phyloP scores from a whole-genome alignment of 2,797 vertebrate species.

The Anguilla megastoma region DNA sequence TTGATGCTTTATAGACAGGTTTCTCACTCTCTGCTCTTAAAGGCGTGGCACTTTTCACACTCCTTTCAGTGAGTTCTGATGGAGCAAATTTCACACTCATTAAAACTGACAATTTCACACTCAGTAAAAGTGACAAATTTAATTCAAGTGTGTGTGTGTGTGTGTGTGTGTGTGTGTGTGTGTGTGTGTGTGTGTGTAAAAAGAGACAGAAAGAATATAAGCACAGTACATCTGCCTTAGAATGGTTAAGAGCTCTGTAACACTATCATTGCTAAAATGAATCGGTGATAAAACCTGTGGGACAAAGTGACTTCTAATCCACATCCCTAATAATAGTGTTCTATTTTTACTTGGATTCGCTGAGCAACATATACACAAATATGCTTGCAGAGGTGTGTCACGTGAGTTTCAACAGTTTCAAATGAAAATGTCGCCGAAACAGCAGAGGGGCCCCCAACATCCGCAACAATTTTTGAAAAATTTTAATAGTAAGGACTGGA shows the following conservation, averaged over 20 bases:
- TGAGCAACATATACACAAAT: not conserved
- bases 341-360: not conserved
- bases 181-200: not conserved
- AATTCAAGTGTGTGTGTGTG: not conserved
- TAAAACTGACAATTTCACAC: not conserved
- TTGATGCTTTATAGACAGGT: not conserved
- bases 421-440: too few species aligned
- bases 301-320: not conserved
- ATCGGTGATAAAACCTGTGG: not conserved
- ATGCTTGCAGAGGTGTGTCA: not conserved
- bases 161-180: not conserved
- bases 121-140: slow-evolving; percentile 14
- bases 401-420: too few species aligned
- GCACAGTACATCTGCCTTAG: not conserved
- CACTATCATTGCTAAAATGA: not conserved
- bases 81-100: slow-evolving; percentile 1
- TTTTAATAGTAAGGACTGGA: too few species aligned
- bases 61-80: not conserved
- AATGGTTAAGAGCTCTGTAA: not conserved
- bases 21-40: not conserved
- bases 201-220: not conserved
- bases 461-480: too few species aligned
- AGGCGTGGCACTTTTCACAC: slow-evolving; percentile 4
- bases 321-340: not conserved
- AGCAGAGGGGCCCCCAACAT: too few species aligned